Conservation (phyloP, 1,140 invertebrate species). For the Diplogasteroides magnus region DNA sequence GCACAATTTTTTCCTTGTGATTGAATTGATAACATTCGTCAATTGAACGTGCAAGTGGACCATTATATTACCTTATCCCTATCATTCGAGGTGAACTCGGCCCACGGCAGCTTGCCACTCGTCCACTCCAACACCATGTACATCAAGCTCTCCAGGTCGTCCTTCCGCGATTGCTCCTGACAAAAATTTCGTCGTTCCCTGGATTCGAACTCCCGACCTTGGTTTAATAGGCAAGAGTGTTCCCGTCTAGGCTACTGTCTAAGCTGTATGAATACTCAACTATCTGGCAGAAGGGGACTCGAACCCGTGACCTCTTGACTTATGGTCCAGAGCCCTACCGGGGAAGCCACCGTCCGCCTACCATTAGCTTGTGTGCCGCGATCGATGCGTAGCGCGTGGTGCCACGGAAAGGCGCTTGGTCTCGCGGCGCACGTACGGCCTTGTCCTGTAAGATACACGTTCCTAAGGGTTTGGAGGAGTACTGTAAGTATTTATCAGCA, state of each 20-base stretch:
- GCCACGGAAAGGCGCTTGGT: constrained; percentile 29
- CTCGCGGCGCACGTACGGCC: neutral
- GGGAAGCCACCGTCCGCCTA: too few species aligned
- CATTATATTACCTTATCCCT: constrained; percentile 10
- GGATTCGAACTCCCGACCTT: too few species aligned
- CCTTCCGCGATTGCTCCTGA: constrained; percentile 35
- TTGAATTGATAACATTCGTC: too few species aligned
- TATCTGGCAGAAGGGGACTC: too few species aligned
- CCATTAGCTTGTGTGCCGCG: constrained; percentile 34
- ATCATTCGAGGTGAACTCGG: neutral
- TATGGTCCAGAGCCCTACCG: too few species aligned
- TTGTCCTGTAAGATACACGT: neutral
- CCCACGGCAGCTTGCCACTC: constrained; percentile 13
- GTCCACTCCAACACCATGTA: constrained; percentile 26
- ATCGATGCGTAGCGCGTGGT: constrained; percentile 38
- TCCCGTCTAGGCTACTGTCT: too few species aligned
- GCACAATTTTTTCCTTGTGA: neutral
- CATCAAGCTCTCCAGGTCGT: constrained; percentile 39
- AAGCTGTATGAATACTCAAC: too few species aligned
- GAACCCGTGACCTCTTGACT: too few species aligned
- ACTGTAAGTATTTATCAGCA: too few species aligned
- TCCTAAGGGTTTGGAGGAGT: too few species aligned
- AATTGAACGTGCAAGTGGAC: too few species aligned
- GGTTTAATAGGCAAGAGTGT: too few species aligned
- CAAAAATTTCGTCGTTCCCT: neutral